phyloP scores from a whole-genome alignment of 2,113 vertebrate genomes.

The Lipophrys pholis region DNA sequence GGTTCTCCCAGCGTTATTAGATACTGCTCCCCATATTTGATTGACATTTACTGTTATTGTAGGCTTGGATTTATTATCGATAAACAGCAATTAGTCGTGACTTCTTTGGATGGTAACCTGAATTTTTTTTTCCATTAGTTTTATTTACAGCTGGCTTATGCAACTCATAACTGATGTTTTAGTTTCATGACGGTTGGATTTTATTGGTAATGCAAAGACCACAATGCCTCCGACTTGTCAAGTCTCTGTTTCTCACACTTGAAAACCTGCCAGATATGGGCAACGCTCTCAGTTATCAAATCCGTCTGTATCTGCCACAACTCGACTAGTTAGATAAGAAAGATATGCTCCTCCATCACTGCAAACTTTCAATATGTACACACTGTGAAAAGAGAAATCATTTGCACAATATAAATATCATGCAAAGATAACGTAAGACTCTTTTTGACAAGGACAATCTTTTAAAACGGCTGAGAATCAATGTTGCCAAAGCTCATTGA shows the following conservation, averaged over 20 bases:
- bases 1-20: no score
- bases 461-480: not conserved
- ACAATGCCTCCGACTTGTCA: rapidly evolving
- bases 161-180: not conserved
- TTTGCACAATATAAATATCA: conserved; percentile 8
- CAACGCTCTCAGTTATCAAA: not conserved
- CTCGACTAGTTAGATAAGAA: not conserved
- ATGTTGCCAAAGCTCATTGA: not conserved
- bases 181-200: not conserved
- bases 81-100: not conserved
- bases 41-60: no score
- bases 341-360: not conserved
- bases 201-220: not conserved
- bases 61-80: no score
- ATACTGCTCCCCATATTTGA: no score
- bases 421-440: not conserved
- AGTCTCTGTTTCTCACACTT: not conserved
- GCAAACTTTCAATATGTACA: not conserved
- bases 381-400: not conserved
- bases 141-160: conserved; percentile 9
- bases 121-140: not conserved
- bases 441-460: conserved; percentile 9
- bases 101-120: not conserved
- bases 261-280: conserved; percentile 44
- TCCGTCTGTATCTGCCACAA: not conserved